Percentiles rank a stretch among this genome's conserved stretches.
Conservation (phyloP, 2,113 vertebrate species). For the Periophthalmus modestus region DNA sequence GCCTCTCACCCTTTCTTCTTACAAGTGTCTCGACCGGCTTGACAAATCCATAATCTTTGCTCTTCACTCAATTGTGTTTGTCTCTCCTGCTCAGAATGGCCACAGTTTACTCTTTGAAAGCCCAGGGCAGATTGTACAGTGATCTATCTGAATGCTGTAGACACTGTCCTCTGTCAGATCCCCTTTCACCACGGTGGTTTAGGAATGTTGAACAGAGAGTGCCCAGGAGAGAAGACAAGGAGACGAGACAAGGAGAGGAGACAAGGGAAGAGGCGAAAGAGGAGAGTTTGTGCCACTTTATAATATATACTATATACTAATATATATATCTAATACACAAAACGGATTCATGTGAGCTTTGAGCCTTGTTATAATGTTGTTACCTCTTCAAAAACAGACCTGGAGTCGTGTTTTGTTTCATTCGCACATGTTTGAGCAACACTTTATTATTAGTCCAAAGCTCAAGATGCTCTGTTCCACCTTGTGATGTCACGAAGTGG, state of each 20-base stretch:
- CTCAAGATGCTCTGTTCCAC: no score
- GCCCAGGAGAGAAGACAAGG: conserved; percentile 11
- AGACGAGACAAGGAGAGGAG: not conserved
- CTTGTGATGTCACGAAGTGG: no score
- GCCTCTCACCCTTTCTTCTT: not conserved
- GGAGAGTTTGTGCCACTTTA: no score
- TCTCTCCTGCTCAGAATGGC: conserved; percentile 14
- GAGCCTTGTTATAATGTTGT: no score
- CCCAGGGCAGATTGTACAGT: conserved; percentile 27
- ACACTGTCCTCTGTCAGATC: conserved; percentile 48
- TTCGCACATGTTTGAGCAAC: no score
- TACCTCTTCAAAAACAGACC: no score
- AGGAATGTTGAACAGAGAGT: conserved; percentile 33
- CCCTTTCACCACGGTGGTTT: conserved; percentile 36
- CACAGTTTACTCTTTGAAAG: conserved; percentile 45
- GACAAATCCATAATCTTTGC: not conserved
- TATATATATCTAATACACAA: no score
- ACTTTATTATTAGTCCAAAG: no score
- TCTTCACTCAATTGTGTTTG: not conserved
- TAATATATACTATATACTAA: no score
- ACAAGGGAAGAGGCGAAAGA: not conserved
- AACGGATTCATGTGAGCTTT: no score
- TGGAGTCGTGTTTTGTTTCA: no score
- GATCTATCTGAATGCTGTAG: conserved; percentile 33
- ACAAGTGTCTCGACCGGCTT: not conserved